These are phyloP conservation scores for Oncorhynchus keta DNA, from an alignment of 2,113 vertebrate genomes.

Conservation along the genomic window DNA sequence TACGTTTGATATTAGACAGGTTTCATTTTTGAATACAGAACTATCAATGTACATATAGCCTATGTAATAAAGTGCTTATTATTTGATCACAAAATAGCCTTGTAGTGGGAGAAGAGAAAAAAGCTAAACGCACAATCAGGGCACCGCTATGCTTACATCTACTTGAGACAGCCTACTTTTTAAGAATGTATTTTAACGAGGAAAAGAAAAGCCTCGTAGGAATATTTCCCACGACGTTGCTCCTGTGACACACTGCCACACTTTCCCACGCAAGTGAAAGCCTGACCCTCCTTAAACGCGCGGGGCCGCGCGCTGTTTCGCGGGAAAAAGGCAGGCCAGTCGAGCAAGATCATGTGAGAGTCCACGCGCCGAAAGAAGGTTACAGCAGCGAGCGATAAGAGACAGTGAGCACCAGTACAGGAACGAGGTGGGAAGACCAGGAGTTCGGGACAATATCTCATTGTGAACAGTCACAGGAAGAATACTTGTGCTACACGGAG, in stretches of 20 bases:
- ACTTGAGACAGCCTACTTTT: too few relatives aligned
- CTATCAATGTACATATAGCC: too few relatives aligned
- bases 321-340: constrained; percentile 68
- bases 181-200: background rate
- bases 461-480: constrained; percentile 5
- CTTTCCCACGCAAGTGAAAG: constrained; percentile 68
- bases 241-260: constrained; percentile 75
- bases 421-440: constrained; percentile 10
- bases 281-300: constrained; percentile 42
- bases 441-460: constrained; percentile 9
- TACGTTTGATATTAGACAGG: too few relatives aligned
- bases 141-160: too few relatives aligned
- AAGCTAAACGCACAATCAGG: too few relatives aligned
- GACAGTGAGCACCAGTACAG: constrained; percentile 26
- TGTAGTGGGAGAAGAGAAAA: too few relatives aligned
- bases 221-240: constrained; percentile 61
- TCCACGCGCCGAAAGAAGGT: constrained; percentile 76
- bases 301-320: constrained; percentile 52
- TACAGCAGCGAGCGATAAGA: constrained; percentile 43
- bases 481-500: background rate
- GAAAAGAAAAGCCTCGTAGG: background rate
- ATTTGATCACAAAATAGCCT: too few relatives aligned
- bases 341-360: constrained; percentile 75
- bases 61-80: too few relatives aligned
- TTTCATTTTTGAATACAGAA: too few relatives aligned